Base-by-base conservation (phyloP, 2,888 invertebrate species). In the Andricus quercusramuli region DNA sequence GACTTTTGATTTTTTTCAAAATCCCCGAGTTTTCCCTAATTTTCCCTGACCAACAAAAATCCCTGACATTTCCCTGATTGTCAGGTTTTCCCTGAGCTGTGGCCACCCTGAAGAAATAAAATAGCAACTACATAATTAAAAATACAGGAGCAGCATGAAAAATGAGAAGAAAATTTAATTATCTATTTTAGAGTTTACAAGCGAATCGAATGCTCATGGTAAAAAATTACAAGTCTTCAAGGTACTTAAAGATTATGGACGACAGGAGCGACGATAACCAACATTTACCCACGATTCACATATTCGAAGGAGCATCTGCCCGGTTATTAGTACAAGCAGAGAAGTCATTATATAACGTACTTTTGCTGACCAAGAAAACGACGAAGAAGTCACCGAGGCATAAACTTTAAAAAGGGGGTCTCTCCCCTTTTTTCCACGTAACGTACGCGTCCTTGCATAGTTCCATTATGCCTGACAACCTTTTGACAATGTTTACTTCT, bases 331-430 rank as follows among this genome's bases (percentile, higher is more conserved):
- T 80, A 74, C 32, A 74, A 74, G 74, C 62, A 79, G 77, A 62
- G 41, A 78, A 78, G 79, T 77, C 83, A 87, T 89, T 89, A 87
- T 86, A 87, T 88, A 89, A 89, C 89, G 89, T 87, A 88, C 88
- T 87, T 88, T 87, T 88, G 86, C 86, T 83, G 85, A 83, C 85
- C 84, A 87, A 88, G 88, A 89, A 88, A 89, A 89, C 89, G 89
- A 87, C 87, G 87, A 83, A 86, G 86, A 83, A 86, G 84, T 84
- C 87, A 89, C 85, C 89, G 87, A 89, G 86, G 87, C 89, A 88
- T 89, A 86, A 87, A 88, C 83, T 83, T 83, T 85, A 79, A 81
- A 84, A 80, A 59, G 76, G 70, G 79, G 79, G 80, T 80, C 77
- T 79, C 79, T 68, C 56, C 59, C 37, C 64, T 59, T 66, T 78